Evolutionary conservation across 35 echinoderm and acorn worm genomes (phyloP), one percentile per base, ranked within the genome.

Genomic region (Patiria miniata): DNA sequence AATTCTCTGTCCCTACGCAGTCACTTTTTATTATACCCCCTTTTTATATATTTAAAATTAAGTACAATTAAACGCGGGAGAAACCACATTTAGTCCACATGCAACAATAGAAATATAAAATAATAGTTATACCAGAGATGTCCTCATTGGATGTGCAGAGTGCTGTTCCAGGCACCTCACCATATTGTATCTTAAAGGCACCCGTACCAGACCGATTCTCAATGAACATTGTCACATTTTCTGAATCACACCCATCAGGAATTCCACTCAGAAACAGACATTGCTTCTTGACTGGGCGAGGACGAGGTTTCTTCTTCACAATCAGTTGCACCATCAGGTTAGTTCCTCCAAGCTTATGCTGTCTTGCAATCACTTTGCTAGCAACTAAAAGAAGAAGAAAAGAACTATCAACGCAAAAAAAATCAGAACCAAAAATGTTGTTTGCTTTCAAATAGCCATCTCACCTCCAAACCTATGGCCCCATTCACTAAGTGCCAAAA

Each of bases 91-190:
- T 12, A 47, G 42, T 47, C 12, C 12, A n/a, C n/a, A n/a, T 47
- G 42, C 12, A 47, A 47, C 12, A 12, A 6, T 12, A 47, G 12
- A 47, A 47, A 47, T 12, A 47, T 6, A 12, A 12, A 47, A 4
- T 47, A 16, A 78, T 78, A 5, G 14, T 14, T 22, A 1, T 84
- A 84, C 82, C 82, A 36, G 19, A 5, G 36, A 84, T 61, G 36
- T 84, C 82, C 8, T 23, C 37, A 21, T 60, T 37, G 39, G 12
- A 84, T 38, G 18, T 40, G 9, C 52, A 36, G 50, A 84, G 23
- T 6, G 36, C 52, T 84, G 82, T 84, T 30, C 82, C 82, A 60
- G 82, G 82, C 17, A 57, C 18, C 36, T 84, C 82, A 18, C 82
- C 82, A 84, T 59, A 84, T 32, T 57, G 36, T 37, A 84, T 56